Base-by-base conservation (phyloP, 2,797 vertebrate species). In the Lophotriccus pileatus region DNA sequence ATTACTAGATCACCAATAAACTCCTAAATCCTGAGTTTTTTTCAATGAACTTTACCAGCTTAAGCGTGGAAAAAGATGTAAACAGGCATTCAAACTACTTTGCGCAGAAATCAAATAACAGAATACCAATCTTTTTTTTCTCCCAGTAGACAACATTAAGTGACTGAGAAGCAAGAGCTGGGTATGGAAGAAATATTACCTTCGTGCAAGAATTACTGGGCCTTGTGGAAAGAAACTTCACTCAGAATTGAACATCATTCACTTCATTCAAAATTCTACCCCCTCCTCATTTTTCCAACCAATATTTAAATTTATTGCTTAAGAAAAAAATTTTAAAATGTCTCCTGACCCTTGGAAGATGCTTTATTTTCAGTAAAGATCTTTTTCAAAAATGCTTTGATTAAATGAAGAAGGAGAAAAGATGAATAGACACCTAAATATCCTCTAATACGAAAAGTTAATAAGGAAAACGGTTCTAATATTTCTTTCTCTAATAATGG, bases 401-500 rank as follows among this genome's bases (percentile, higher is more conserved):
- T 87, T 73, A 94, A 95, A 84, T 56, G 39, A 84, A 89, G 89
- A 86, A 94, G 91, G 93, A 84, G 67, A 69, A 89, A 96, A 96
- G 85, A 96, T 96, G 75, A 96, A 83, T 66, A 95, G 93, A 84
- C 87, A 95, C 79, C 89, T 97, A 96, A 97, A 96, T 96, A 90
- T 97, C 91, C 90, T 95, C 95, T 98, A 98, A 98, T 96, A 96
- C 97, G 91, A 92, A 96, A 95, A 98, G 94, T 94, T 97, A 97
- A 98, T 98, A 89, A 97, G 83, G 96, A 96, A 98, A 98, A 97
- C 93, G 85, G 89, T 94, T 98, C 97, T 98, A 97, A 96, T 91
- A 97, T 98, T 97, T 98, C 97, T 95, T 80, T 94, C 76, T 91
- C 70, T 67, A 87, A 98, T 97, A 98, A 98, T 97, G 94, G 94